These are phyloP conservation scores for Scopus umbretta DNA, from an alignment of 2,113 vertebrate genomes.

Conservation along the genomic window DNA sequence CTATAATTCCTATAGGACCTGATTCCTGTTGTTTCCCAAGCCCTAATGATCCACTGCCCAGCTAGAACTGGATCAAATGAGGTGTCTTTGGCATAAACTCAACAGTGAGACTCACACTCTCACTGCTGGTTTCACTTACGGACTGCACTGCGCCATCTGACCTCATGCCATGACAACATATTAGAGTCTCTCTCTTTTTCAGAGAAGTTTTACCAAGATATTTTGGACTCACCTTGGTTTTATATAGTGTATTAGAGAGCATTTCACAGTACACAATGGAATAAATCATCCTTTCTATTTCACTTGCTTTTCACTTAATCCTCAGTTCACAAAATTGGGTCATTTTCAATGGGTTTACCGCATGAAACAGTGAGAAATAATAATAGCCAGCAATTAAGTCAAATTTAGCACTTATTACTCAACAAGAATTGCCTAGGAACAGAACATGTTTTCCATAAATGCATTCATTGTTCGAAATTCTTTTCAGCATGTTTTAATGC, in stretches of 20 bases:
- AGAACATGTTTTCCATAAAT: conserved; percentile 47
- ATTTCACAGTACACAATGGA: neutral
- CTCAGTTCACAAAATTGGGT: conserved; percentile 31
- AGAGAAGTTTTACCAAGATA: neutral
- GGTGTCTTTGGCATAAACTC: neutral
- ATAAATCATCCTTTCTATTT: neutral
- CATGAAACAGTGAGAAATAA: conserved; percentile 33
- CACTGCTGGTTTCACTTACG: neutral
- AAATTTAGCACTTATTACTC: conserved; percentile 55
- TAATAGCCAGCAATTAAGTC: conserved; percentile 54
- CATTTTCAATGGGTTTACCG: conserved; percentile 48
- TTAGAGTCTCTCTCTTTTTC: neutral
- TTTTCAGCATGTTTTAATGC: conserved; percentile 20
- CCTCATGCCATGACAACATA: neutral
- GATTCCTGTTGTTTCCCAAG: neutral
- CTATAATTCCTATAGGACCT: neutral
- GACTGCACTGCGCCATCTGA: neutral
- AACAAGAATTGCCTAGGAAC: conserved; percentile 58
- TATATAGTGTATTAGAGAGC: neutral
- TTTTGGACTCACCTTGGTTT: neutral
- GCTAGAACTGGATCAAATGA: neutral
- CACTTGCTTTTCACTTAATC: conserved; percentile 5
- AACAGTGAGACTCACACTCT: neutral
- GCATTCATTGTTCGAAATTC: conserved; percentile 27
- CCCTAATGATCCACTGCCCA: neutral